These are phyloP conservation scores for Cyanistes caeruleus DNA, from an alignment of 2,113 vertebrate genomes.

Conservation along the genomic window DNA sequence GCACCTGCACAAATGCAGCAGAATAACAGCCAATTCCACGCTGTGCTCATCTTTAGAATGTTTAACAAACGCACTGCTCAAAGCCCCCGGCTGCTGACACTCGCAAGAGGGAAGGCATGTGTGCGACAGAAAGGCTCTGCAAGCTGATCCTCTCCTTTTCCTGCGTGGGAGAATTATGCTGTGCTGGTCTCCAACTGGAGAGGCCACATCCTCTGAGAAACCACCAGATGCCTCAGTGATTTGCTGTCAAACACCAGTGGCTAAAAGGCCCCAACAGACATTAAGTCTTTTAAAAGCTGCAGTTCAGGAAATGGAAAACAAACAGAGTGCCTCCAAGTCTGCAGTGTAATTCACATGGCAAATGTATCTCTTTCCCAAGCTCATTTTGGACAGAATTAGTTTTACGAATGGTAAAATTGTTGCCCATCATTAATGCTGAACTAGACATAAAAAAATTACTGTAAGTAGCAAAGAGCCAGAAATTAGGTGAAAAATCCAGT, in stretches of 20 bases:
- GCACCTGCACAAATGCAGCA: constrained; percentile 2
- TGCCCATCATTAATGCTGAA: neutral
- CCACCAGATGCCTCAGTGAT: neutral
- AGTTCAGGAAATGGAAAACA: neutral
- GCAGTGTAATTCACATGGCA: neutral
- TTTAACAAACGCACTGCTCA: neutral
- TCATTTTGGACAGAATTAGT: neutral
- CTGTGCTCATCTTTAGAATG: neutral
- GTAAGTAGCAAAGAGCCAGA: neutral
- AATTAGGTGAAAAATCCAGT: neutral
- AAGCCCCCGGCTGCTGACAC: neutral
- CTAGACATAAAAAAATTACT: neutral
- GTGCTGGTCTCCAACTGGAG: neutral
- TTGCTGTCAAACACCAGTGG: neutral
- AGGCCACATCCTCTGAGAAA: neutral
- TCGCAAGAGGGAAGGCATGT: neutral
- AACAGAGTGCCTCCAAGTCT: neutral
- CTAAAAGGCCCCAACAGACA: neutral
- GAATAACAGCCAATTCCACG: neutral
- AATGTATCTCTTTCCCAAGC: neutral
- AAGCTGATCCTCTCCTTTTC: neutral
- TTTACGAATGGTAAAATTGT: neutral
- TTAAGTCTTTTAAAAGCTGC: neutral
- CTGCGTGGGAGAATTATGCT: neutral
- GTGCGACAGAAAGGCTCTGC: neutral